These are phyloP conservation scores for Tipula vernalis DNA, from an alignment of 2,888 invertebrate species.

Conservation along the genomic window DNA sequence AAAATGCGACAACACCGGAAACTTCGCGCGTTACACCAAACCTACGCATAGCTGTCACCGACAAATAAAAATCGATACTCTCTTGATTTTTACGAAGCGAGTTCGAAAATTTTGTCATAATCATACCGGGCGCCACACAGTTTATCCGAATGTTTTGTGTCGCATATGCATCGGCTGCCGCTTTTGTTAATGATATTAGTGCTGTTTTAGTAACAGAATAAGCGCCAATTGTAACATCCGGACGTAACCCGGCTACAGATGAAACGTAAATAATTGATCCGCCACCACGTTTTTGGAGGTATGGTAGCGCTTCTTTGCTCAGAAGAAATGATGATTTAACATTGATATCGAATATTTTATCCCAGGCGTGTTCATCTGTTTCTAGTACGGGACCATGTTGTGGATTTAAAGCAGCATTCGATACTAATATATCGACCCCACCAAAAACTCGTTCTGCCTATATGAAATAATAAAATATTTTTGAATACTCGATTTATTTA, in stretches of 20 bases:
- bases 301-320: slow-evolving; percentile 71
- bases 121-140: slow-evolving; percentile 83
- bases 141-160: slow-evolving; percentile 82
- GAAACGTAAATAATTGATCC: slow-evolving; percentile 80
- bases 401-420: slow-evolving; percentile 91
- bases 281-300: slow-evolving; percentile 61
- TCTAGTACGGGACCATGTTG: slow-evolving; percentile 65
- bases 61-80: slow-evolving; percentile 38
- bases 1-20: slow-evolving; percentile 63
- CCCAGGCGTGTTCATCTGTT: slow-evolving; percentile 76
- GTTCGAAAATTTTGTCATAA: slow-evolving; percentile 78
- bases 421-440: slow-evolving; percentile 83
- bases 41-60: not conserved
- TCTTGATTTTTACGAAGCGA: slow-evolving; percentile 46
- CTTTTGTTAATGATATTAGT: slow-evolving; percentile 75
- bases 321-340: slow-evolving; percentile 81
- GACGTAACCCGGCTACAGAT: slow-evolving; percentile 74
- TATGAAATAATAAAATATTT: slow-evolving; percentile 35
- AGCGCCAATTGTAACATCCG: slow-evolving; percentile 49
- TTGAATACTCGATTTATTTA: slow-evolving; percentile 17
- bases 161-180: slow-evolving; percentile 63
- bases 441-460: slow-evolving; percentile 60
- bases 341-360: slow-evolving; percentile 93
- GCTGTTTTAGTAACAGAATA: slow-evolving; percentile 93
- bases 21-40: slow-evolving; percentile 66